These are phyloP conservation scores for Bos indicus DNA, from an alignment of 2,113 vertebrate genomes.

Conservation along the genomic window DNA sequence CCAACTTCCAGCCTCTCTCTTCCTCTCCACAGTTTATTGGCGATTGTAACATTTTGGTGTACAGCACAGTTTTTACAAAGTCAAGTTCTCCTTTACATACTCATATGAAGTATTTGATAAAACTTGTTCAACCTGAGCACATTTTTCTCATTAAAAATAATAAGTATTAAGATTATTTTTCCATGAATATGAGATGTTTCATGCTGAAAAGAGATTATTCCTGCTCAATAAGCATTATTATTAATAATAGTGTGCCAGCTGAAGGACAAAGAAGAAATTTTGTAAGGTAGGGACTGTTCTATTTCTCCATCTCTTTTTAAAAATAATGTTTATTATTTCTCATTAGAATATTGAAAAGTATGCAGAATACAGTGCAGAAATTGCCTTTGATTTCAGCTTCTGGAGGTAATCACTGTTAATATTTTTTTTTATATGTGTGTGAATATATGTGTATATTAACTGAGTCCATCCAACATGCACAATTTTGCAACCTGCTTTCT, in stretches of 20 bases:
- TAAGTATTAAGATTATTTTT: constrained; percentile 65
- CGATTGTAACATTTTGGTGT: background rate
- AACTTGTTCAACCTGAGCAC: constrained; percentile 50
- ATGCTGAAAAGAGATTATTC: constrained; percentile 62
- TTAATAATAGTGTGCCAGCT: constrained; percentile 59
- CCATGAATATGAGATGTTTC: constrained; percentile 50
- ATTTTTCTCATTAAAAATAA: constrained; percentile 67
- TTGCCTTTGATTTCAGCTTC: background rate
- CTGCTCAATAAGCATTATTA: constrained; percentile 64
- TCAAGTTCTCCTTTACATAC: constrained; percentile 43
- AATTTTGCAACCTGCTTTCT: background rate
- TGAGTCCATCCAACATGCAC: background rate
- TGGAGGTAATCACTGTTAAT: background rate
- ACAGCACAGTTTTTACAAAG: constrained; percentile 24
- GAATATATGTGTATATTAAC: background rate
- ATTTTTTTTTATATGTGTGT: background rate
- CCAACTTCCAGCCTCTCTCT: background rate
- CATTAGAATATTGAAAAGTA: constrained; percentile 44
- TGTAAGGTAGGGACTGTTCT: constrained; percentile 42
- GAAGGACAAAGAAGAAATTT: constrained; percentile 56
- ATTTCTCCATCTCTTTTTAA: constrained; percentile 30
- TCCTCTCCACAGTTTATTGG: background rate
- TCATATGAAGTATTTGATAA: constrained; percentile 40
- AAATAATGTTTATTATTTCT: constrained; percentile 39
- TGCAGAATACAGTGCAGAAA: constrained; percentile 16